Conservation (phyloP, 2,113 vertebrate species). For the Trochalopteron elliotii region DNA sequence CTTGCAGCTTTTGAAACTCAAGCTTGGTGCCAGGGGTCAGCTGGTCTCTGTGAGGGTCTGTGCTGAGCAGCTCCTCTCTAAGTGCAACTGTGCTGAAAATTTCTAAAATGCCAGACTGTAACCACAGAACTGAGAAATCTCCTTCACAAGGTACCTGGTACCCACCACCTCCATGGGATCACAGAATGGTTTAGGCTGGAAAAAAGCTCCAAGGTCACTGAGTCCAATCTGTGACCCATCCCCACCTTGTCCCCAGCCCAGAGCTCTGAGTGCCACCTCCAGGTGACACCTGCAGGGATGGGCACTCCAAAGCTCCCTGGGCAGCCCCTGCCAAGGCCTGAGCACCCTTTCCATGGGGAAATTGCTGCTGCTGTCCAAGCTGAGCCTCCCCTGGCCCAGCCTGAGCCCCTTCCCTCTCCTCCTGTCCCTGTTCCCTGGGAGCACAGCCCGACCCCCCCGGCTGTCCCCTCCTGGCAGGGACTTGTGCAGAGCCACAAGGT, state of each 20-base stretch:
- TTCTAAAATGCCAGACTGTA: not conserved
- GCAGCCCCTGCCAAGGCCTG: no score
- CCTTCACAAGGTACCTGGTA: no score
- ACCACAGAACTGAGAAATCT: not conserved
- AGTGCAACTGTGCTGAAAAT: not conserved
- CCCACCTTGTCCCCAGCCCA: not conserved
- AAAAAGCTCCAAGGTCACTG: not conserved
- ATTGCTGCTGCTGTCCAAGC: no score
- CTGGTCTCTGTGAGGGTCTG: not conserved
- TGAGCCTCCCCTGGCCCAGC: no score
- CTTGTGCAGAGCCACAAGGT: no score
- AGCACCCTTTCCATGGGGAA: no score
- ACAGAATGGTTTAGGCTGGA: not conserved
- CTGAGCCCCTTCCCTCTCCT: no score
- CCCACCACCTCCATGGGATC: not conserved
- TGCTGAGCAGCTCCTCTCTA: not conserved
- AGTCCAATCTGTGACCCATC: not conserved
- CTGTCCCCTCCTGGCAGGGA: no score
- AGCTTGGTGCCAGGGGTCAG: not conserved
- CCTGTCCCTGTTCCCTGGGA: no score
- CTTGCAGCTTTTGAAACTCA: not conserved
- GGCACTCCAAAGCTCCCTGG: not conserved
- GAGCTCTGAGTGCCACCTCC: not conserved
- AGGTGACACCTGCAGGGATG: not conserved
- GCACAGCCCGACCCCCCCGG: no score